phyloP scores from a whole-genome alignment of 1,140 invertebrate species.

The Bombus turneri region DNA sequence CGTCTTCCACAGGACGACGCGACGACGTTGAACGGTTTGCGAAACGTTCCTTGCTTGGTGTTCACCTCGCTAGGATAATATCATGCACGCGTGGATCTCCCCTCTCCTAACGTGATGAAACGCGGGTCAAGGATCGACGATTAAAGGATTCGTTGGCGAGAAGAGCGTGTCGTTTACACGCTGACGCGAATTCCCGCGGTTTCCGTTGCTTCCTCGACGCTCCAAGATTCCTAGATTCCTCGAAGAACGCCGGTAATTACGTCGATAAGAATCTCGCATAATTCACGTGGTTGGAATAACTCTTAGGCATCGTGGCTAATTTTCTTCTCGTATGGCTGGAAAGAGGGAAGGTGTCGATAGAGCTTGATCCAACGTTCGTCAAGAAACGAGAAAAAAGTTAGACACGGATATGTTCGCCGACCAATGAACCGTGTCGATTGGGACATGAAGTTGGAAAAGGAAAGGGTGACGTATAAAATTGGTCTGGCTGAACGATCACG shows the following conservation, averaged over 20 bases:
- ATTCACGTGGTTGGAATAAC: slow-evolving; percentile 22
- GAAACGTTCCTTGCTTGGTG: slow-evolving; percentile 3
- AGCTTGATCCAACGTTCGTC: too few relatives aligned
- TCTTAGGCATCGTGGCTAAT: slow-evolving; percentile 9
- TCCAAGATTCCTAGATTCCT: slow-evolving; percentile 9
- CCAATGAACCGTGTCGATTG: neutral
- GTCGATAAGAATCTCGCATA: slow-evolving; percentile 34
- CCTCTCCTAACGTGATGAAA: slow-evolving; percentile 50
- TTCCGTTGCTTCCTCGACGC: neutral
- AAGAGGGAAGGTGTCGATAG: neutral
- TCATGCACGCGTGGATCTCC: slow-evolving; percentile 25
- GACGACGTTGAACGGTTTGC: slow-evolving; percentile 22
- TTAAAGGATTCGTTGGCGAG: slow-evolving; percentile 38
- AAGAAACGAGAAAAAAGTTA: neutral
- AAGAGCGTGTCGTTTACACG: slow-evolving; percentile 26
- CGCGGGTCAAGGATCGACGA: slow-evolving; percentile 63
- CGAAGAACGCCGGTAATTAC: slow-evolving; percentile 27
- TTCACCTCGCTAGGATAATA: slow-evolving; percentile 21
- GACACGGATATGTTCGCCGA: neutral
- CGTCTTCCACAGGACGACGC: slow-evolving; percentile 14
- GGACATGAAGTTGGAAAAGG: slow-evolving; percentile 10
- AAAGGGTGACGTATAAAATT: slow-evolving; percentile 54
- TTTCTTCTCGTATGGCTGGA: neutral
- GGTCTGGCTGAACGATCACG: slow-evolving; percentile 38
- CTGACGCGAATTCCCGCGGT: slow-evolving; percentile 4